Conservation (phyloP, 2,888 invertebrate genomes). For the Sesia bembeciformis region DNA sequence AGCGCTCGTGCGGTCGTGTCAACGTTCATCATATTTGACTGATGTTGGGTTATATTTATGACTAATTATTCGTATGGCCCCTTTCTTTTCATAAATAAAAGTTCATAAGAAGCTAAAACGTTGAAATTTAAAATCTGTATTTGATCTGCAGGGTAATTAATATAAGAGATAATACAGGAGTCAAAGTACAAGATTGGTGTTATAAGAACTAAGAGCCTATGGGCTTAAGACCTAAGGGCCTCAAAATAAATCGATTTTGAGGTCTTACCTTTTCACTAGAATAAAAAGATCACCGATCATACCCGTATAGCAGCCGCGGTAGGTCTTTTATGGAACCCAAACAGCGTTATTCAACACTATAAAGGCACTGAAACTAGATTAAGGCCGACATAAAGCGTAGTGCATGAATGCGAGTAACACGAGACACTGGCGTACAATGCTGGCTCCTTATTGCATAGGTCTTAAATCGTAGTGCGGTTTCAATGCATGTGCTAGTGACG, state of each 20-base stretch:
- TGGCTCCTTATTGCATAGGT: slow-evolving; percentile 67
- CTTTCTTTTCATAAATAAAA: too few relatives aligned
- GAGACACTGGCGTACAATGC: slow-evolving; percentile 60
- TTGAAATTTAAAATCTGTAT: too few relatives aligned
- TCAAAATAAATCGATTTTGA: background rate
- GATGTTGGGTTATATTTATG: too few relatives aligned
- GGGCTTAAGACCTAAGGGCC: background rate
- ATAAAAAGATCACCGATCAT: background rate
- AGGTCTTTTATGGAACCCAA: background rate
- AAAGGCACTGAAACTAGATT: slow-evolving; percentile 21
- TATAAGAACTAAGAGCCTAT: too few relatives aligned
- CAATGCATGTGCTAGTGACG: slow-evolving; percentile 69
- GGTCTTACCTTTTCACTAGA: background rate
- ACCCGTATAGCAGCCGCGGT: background rate
- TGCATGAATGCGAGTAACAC: slow-evolving; percentile 58
- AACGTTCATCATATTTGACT: too few relatives aligned
- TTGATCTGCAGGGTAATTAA: too few relatives aligned
- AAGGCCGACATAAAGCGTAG: slow-evolving; percentile 41
- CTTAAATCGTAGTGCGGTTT: slow-evolving; percentile 71
- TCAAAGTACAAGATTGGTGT: too few relatives aligned
- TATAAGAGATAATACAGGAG: too few relatives aligned
- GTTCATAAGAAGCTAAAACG: too few relatives aligned
- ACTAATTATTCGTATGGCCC: too few relatives aligned
- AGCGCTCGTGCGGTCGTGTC: too few relatives aligned
- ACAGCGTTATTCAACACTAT: slow-evolving; percentile 13